Percentiles rank a stretch among this genome's conserved stretches.
These are phyloP conservation scores for Pterostichus niger DNA, from an alignment of 2,888 invertebrate species.

Conservation along the genomic window DNA sequence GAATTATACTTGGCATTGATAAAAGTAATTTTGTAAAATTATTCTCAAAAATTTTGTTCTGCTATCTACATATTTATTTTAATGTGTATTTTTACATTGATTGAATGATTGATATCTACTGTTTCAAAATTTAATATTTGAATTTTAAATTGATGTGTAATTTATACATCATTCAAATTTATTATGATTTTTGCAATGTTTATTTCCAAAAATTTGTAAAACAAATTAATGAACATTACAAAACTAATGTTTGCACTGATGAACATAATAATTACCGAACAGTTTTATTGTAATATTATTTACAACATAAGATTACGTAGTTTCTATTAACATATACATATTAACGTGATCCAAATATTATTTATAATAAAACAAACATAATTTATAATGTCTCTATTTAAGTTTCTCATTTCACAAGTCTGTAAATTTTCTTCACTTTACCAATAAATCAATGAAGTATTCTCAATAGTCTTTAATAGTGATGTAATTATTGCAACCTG, in stretches of 20 bases:
- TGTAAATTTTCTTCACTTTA: neutral
- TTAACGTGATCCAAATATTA: constrained; percentile 4
- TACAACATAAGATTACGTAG: neutral
- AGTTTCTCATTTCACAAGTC: neutral
- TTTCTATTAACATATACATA: neutral
- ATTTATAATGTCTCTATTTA: neutral
- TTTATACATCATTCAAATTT: neutral
- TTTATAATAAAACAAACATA: neutral
- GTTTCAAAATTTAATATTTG: too few species aligned
- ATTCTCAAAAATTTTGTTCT: too few species aligned
- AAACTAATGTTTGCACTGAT: neutral
- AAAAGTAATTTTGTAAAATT: too few species aligned
- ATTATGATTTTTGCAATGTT: neutral
- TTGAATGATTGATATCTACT: too few species aligned
- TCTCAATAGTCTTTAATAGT: neutral
- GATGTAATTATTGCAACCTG: neutral
- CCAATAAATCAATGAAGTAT: neutral
- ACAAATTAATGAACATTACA: neutral
- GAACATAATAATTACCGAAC: neutral
- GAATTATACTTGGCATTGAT: too few species aligned
- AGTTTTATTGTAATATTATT: neutral
- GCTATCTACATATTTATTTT: too few species aligned
- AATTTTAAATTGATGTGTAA: too few species aligned
- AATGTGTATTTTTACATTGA: too few species aligned
- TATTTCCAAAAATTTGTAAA: neutral